Evolutionary conservation across 2,113 vertebrate genomes (phyloP).

Genomic region (Petaurus breviceps): DNA sequence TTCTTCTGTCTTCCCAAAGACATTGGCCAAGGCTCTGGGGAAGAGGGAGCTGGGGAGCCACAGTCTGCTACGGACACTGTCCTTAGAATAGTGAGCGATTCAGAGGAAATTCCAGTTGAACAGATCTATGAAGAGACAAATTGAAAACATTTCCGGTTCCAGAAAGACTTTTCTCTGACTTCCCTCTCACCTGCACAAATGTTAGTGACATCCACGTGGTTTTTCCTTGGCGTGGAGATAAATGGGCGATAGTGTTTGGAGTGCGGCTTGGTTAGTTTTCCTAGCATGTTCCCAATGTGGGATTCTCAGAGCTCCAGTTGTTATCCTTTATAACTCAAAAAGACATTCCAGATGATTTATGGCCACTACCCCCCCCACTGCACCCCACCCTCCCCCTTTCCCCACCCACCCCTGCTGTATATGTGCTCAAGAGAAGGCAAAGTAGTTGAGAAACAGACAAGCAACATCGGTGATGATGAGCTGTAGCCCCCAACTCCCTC

Average conservation of each 20-base stretch:
- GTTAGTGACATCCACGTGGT: not conserved
- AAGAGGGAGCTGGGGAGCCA: not conserved
- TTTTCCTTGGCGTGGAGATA: not conserved
- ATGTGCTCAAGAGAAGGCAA: not conserved
- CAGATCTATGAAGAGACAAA: not conserved
- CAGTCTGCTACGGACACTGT: not conserved
- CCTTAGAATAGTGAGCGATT: not conserved
- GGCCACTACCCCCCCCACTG: not conserved
- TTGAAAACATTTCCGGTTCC: not conserved
- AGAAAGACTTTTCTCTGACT: not conserved
- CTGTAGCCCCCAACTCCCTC: not conserved
- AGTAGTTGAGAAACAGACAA: not conserved
- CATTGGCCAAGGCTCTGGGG: not conserved
- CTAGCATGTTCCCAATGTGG: not conserved
- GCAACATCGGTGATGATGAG: not conserved
- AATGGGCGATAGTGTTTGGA: not conserved
- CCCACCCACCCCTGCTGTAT: not conserved
- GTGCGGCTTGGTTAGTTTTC: not conserved
- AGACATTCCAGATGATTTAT: not conserved
- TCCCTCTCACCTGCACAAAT: not conserved
- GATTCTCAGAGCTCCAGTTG: not conserved
- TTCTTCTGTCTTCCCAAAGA: not conserved
- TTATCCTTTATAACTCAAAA: not conserved
- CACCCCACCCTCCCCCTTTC: too few relatives aligned
- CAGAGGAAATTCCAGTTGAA: not conserved